phyloP scores from a whole-genome alignment of 2,888 invertebrate species.

The Neelides folsomi region DNA sequence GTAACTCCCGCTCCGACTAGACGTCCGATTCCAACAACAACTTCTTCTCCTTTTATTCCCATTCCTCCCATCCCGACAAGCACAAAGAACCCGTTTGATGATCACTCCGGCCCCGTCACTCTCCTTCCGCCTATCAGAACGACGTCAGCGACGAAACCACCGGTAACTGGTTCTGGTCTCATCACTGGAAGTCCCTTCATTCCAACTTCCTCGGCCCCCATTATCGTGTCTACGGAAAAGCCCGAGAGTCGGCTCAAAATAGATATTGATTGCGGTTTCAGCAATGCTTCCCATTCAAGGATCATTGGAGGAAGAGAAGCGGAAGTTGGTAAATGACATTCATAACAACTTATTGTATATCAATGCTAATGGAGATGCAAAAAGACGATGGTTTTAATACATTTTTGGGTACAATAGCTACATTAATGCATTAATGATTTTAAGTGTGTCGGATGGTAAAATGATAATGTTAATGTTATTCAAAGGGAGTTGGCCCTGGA shows the following conservation, averaged over 20 bases:
- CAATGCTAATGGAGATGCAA: not conserved
- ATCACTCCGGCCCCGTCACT: slow-evolving; percentile 8
- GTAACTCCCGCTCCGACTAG: slow-evolving; percentile 2
- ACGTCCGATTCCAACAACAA: slow-evolving; percentile 5
- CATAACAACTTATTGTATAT: not conserved
- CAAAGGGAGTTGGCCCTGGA: slow-evolving; percentile 56
- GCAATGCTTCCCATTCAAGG: slow-evolving; percentile 41
- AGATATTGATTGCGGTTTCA: slow-evolving; percentile 48
- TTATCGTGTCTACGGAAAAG: too few relatives aligned
- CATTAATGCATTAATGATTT: too few relatives aligned
- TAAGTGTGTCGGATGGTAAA: too few relatives aligned
- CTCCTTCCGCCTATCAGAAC: slow-evolving; percentile 13
- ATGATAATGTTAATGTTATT: slow-evolving; percentile 16
- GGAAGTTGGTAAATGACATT: slow-evolving; percentile 19
- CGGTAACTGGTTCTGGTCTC: slow-evolving; percentile 1
- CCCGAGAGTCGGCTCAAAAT: slow-evolving; percentile 1
- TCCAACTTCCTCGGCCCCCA: not conserved
- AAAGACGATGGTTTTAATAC: too few relatives aligned
- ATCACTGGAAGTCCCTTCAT: slow-evolving; percentile 4
- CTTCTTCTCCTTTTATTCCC: slow-evolving; percentile 19
- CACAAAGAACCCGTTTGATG: slow-evolving; percentile 6
- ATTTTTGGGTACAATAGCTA: too few relatives aligned
- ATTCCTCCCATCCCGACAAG: slow-evolving; percentile 31
- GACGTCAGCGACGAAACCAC: not conserved
- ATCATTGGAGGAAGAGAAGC: slow-evolving; percentile 28